These are phyloP conservation scores for Dysidea cf. avara DNA, from an alignment of 37 sponge, comb jelly and placozoan genomes.

Conservation along the genomic window DNA sequence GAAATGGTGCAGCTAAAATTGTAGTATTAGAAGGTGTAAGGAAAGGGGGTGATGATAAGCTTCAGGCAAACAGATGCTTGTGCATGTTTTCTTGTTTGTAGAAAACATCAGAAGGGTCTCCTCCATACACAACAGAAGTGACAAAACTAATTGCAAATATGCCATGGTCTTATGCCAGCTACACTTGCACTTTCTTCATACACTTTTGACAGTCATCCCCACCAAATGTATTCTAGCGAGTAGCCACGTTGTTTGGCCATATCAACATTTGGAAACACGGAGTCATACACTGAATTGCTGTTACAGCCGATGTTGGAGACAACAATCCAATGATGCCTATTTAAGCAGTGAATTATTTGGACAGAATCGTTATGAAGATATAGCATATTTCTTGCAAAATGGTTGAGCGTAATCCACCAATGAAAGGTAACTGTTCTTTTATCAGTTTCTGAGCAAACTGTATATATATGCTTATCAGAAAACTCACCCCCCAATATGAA, in stretches of 20 bases:
- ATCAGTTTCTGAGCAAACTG: not conserved
- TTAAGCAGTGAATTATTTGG: slow-evolving; percentile 8
- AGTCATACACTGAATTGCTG: slow-evolving; percentile 17
- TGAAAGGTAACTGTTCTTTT: too few relatives aligned
- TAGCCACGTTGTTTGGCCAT: too few relatives aligned
- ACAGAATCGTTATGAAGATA: too few relatives aligned
- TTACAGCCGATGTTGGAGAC: not conserved
- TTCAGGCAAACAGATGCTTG: slow-evolving; percentile 11
- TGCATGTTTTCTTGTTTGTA: slow-evolving; percentile 5
- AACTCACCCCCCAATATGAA: not conserved
- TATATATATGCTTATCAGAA: not conserved
- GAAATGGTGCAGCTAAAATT: too few relatives aligned
- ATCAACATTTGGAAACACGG: not conserved
- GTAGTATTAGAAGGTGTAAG: too few relatives aligned
- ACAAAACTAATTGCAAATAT: slow-evolving; percentile 5
- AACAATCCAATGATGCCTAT: slow-evolving; percentile 13
- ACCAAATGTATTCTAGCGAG: slow-evolving; percentile 1
- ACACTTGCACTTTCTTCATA: not conserved
- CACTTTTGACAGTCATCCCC: not conserved
- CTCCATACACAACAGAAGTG: slow-evolving; percentile 17
- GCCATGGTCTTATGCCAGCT: slow-evolving; percentile 16
- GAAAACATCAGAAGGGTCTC: not conserved
- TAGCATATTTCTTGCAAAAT: too few relatives aligned
- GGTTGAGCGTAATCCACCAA: too few relatives aligned
- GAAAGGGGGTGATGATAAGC: slow-evolving; percentile 2